Conservation (phyloP, 2,888 invertebrate species). For the Bibio marci region DNA sequence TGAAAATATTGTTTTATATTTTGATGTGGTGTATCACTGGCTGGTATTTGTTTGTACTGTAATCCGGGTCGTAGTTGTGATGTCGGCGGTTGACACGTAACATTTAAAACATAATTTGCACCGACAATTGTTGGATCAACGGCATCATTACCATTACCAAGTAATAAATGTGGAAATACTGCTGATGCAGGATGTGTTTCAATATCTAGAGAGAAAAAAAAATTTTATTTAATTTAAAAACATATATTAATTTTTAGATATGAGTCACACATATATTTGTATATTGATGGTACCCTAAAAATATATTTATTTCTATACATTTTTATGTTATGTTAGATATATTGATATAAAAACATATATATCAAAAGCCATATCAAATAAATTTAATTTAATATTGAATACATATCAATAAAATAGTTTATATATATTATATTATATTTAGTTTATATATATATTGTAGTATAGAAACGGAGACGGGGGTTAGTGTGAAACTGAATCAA, state of each 20-base stretch:
- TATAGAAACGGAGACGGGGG: neutral
- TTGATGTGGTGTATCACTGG: constrained; percentile 67
- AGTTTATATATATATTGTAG: too few species aligned
- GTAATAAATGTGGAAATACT: constrained; percentile 62
- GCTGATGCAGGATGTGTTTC: constrained; percentile 62
- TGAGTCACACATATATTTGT: neutral
- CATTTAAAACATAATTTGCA: constrained; percentile 63
- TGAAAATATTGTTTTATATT: constrained; percentile 79
- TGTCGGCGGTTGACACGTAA: constrained; percentile 50
- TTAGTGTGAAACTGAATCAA: constrained; percentile 3
- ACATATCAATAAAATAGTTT: too few species aligned
- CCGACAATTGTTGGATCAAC: constrained; percentile 52
- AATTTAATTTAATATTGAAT: too few species aligned
- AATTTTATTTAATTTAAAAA: constrained; percentile 4
- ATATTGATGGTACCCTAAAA: too few species aligned
- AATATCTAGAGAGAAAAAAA: constrained; percentile 33
- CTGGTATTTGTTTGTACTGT: constrained; percentile 60
- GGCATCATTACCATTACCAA: constrained; percentile 70
- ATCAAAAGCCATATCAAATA: too few species aligned
- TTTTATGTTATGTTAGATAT: too few species aligned
- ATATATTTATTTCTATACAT: neutral
- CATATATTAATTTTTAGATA: constrained; percentile 5
- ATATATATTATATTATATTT: too few species aligned
- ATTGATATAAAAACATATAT: too few species aligned
- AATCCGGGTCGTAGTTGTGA: constrained; percentile 42